Conservation (phyloP, 2,797 vertebrate species). For the Notamacropus eugenii region DNA sequence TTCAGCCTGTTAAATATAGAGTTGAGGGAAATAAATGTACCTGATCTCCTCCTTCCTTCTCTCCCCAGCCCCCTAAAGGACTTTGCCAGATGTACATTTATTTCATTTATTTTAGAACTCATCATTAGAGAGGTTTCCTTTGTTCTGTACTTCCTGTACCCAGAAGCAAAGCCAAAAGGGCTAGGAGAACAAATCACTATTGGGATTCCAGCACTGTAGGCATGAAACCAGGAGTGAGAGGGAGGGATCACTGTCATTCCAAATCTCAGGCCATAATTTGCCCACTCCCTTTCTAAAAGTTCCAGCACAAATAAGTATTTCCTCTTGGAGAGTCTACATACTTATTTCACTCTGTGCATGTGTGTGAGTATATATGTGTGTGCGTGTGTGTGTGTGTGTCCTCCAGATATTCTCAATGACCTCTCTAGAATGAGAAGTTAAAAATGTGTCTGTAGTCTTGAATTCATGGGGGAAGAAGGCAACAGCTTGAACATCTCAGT, state of each 20-base stretch:
- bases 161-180: conserved; percentile 61
- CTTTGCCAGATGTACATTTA: conserved; percentile 2
- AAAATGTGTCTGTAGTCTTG: background rate
- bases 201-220: conserved; percentile 58
- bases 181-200: conserved; percentile 52
- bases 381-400: background rate
- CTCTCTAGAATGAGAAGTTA: conserved; percentile 38
- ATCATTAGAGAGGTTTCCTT: conserved; percentile 51
- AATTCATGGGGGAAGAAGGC: background rate
- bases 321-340: conserved; percentile 49
- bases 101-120: conserved; percentile 35
- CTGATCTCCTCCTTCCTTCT: background rate
- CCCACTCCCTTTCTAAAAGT: conserved; percentile 37
- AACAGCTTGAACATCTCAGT: background rate
- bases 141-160: conserved; percentile 49
- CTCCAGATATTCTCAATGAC: conserved; percentile 28
- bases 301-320: conserved; percentile 41
- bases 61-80: background rate
- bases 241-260: conserved; percentile 23
- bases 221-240: conserved; percentile 33
- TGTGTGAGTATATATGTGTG: background rate
- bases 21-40: conserved; percentile 27
- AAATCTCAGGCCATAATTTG: conserved; percentile 12
- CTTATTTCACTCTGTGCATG: background rate
- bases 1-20: conserved; percentile 21